Evolutionary conservation across 2,797 vertebrate genomes (phyloP).

Genomic region (Diceros bicornis): DNA sequence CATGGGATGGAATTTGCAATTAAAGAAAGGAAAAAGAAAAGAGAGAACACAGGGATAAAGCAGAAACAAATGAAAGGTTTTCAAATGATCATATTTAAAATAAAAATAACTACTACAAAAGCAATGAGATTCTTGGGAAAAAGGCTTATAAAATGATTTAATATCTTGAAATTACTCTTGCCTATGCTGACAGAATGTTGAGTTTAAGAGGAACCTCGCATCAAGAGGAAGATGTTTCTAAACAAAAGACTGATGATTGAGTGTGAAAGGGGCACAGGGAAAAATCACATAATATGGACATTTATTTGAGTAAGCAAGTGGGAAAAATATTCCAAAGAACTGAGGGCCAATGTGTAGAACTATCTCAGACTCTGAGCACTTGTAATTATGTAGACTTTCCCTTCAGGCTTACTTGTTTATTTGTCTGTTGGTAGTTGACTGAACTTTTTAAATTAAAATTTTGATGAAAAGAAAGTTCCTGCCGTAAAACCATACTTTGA

Average conservation of each 20-base stretch:
- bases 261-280: neutral
- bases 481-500: conserved; percentile 65
- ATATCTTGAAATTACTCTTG: neutral
- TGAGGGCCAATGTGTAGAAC: neutral
- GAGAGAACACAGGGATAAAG: neutral
- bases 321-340: neutral
- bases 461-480: conserved; percentile 71
- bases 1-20: neutral
- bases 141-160: neutral
- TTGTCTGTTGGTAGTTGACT: conserved; percentile 71
- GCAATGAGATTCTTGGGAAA: neutral
- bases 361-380: neutral
- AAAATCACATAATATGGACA: neutral
- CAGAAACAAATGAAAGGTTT: neutral
- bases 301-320: conserved; percentile 71
- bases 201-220: neutral
- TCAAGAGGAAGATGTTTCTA: neutral
- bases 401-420: conserved; percentile 73
- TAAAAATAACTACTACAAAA: neutral
- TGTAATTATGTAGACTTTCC: conserved; percentile 56
- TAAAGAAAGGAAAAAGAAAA: neutral
- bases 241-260: neutral
- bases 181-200: neutral
- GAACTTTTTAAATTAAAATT: conserved; percentile 82
- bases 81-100: neutral